Percentiles rank a stretch among this genome's conserved stretches.
Evolutionary conservation across 2,113 vertebrate species (phyloP).

Genomic region (Fukomys damarensis): DNA sequence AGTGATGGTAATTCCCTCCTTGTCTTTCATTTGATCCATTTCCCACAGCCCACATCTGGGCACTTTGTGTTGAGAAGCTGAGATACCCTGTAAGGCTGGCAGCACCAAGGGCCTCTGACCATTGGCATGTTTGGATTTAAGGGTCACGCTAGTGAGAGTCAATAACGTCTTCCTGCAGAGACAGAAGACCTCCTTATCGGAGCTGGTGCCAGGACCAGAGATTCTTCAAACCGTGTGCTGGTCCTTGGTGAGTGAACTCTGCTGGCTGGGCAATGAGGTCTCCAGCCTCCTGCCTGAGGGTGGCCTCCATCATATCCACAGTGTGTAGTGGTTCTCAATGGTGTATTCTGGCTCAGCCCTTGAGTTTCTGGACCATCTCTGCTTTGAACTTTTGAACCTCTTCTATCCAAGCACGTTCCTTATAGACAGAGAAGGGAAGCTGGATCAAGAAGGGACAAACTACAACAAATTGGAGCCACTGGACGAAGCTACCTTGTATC

Average conservation of each 20-base stretch:
- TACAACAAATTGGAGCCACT: neutral
- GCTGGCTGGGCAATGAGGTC: fast-evolving
- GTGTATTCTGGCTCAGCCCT: neutral
- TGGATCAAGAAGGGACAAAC: neutral
- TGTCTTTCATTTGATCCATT: neutral
- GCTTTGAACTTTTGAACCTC: neutral
- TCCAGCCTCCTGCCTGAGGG: neutral
- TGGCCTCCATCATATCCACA: no score
- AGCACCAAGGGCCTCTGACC: neutral
- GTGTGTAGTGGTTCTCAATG: neutral
- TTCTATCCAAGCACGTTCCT: neutral
- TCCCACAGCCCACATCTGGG: neutral
- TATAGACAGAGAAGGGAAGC: neutral
- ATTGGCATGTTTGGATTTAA: neutral
- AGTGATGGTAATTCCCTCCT: neutral
- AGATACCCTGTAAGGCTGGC: fast-evolving
- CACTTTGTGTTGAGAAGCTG: neutral
- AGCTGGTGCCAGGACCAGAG: neutral
- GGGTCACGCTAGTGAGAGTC: neutral
- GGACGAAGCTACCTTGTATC: neutral
- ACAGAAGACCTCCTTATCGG: neutral
- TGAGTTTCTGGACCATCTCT: neutral
- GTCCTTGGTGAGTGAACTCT: neutral
- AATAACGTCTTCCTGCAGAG: neutral
- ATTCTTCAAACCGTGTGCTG: no score